Evolutionary conservation across 2,888 invertebrate genomes (phyloP), one percentile per base, ranked within the genome.

Genomic region (Epistrophella euchroma): DNA sequence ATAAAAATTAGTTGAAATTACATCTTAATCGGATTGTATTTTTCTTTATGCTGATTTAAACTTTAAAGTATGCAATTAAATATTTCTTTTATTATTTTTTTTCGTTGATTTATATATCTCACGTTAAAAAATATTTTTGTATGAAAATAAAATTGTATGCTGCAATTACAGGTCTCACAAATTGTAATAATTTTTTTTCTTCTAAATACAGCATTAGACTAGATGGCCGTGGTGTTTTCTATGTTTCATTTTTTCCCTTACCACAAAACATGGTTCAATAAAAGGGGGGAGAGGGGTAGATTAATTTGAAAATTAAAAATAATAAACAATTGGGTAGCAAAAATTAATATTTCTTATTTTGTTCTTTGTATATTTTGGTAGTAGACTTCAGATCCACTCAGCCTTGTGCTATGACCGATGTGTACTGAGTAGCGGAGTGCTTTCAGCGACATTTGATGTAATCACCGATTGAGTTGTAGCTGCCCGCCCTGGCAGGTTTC

Each of bases 401-500:
- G 91, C 90, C 88, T 89, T 90, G 89, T 92, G 92, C 92, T 93
- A 93, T 92, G 92, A 92, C 76, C 91, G 91, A 76, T 91, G 89
- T 78, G 90, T 90, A 71, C 91, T 89, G 66, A 93, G 89, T 17
- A 93, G 89, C 55, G 93, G 93, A 60, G 93, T 93, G 71, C 90
- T 91, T 89, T 93, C 93, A 58, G 91, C 92, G 78, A 90, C 90
- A 88, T 90, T 90, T 77, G 91, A 90, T 88, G 90, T 90, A 87
- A 91, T 91, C 87, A 91, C 90, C 84, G 89, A 89, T 87, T 89
- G 90, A 71, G 79, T 71, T 25, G 68, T 68, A 25, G 19, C 52
- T 47, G 74, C 70, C 40, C 71, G 85, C 37, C 62, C 83, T 22
- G 72, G 70, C 11, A 52, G 73, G 13, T 73, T 84, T 32, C 80